Base-by-base conservation (phyloP, 92 coral and sea anemone genomes). In the Zoanthus gigantus region DNA sequence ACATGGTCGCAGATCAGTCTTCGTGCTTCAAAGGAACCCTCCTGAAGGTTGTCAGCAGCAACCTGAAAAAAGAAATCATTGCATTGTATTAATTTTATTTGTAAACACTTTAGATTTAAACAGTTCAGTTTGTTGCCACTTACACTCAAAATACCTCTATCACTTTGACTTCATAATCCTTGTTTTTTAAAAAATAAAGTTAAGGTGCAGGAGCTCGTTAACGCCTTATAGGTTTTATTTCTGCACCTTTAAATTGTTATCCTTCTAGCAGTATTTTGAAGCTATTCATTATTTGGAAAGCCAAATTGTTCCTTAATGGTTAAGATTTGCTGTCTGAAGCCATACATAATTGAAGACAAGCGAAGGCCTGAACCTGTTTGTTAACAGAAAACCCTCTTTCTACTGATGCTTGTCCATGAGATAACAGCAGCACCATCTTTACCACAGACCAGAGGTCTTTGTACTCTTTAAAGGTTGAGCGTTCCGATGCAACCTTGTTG, bases 351-450 rank as follows among this genome's bases (percentile, higher is more conserved):
- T 74, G 61, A 82, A 58, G 60, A 18, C 47, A 31, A 66, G 47
- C 29, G 48, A 82, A 45, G 57, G 29, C 28, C 71, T 56, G 86
- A 61, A 82, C 77, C 87, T 82, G 87, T 67, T 82, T 82, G 87
- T 82, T 82, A 50, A 66, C 87, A 61, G 87, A 82, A 61, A 81
- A 81, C 37, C 86, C 86, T 81, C 87, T 83, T 83, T 83, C 78
- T 67, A 83, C 87, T 83, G 78, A 72, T 66, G 87, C 87, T 60
- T 83, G 87, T 48, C 87, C 87, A 69, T 83, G 78, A 45, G 87
- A 68, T 17, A 83, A 83, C 76, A 83, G 76, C 71, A 83, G 78
- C 76, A 83, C 87, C 71, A 68, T 45, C 63, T 83, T 83, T 44
- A 83, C 87, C 34, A 69, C 77, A 30, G 78, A 72, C 87, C 87